Conservation (phyloP, 1,140 invertebrate species). For the Chrysoperla carnea region DNA sequence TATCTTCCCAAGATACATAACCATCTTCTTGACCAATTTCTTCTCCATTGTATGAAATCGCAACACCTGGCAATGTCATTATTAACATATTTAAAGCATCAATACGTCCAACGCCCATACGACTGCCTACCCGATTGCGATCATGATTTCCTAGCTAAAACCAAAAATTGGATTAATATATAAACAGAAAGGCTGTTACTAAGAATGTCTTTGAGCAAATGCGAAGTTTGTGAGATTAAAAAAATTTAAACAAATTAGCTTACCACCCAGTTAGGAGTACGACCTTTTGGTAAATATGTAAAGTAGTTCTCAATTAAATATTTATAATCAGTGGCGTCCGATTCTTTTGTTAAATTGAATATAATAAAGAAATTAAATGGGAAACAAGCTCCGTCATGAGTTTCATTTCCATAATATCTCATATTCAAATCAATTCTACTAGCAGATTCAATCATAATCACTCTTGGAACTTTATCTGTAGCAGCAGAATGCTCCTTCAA, state of each 20-base stretch:
- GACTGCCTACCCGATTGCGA: constrained; percentile 25
- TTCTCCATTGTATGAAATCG: constrained; percentile 54
- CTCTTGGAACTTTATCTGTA: constrained; percentile 19
- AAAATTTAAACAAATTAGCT: constrained; percentile 8
- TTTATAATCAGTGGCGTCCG: constrained; percentile 26
- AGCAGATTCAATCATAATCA: constrained; percentile 60
- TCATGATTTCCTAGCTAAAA: constrained; percentile 33
- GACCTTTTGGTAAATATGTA: constrained; percentile 23
- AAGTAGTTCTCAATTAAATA: constrained; percentile 33
- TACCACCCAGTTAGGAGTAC: constrained; percentile 37
- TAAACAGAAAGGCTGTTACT: too few relatives aligned
- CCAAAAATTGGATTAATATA: too few relatives aligned
- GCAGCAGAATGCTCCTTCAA: constrained; percentile 25
- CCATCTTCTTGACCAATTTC: constrained; percentile 43
- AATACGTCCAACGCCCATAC: constrained; percentile 39
- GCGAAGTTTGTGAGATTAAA: too few relatives aligned
- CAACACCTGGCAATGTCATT: constrained; percentile 42
- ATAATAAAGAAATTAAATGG: constrained; percentile 55
- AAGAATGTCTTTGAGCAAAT: background rate
- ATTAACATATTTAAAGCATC: constrained; percentile 44
- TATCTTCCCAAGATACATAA: constrained; percentile 10
- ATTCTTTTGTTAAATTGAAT: constrained; percentile 21
- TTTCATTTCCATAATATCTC: constrained; percentile 31
- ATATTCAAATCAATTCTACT: constrained; percentile 34
- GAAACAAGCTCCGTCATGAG: constrained; percentile 33